Evolutionary conservation across 1,140 invertebrate genomes (phyloP).

Genomic region (Drosophila subobscura): DNA sequence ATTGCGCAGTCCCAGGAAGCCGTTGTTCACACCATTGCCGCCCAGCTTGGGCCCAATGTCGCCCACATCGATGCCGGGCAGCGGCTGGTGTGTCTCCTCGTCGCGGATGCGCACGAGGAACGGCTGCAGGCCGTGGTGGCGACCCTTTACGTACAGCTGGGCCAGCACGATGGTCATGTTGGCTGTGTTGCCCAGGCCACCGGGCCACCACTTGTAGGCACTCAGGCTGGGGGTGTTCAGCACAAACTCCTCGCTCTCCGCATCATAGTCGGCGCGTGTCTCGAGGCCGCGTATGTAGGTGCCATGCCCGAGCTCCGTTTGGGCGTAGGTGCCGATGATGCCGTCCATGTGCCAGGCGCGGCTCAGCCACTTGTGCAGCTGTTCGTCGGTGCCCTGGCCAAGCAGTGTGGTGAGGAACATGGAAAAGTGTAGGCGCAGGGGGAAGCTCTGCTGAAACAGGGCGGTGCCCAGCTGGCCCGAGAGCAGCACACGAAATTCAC

Average conservation of each 20-base stretch:
- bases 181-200: slow-evolving; percentile 95
- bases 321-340: slow-evolving; percentile 96
- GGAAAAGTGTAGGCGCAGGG: slow-evolving; percentile 91
- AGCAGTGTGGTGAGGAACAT: slow-evolving; percentile 97
- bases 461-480: slow-evolving; percentile 90
- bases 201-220: slow-evolving; percentile 92
- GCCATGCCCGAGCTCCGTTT: slow-evolving; percentile 97
- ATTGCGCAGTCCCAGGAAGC: slow-evolving; percentile 93
- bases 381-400: slow-evolving; percentile 92
- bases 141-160: slow-evolving; percentile 92
- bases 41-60: slow-evolving; percentile 97
- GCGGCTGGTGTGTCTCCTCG: slow-evolving; percentile 92
- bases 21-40: slow-evolving; percentile 95
- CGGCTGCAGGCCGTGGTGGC: slow-evolving; percentile 94
- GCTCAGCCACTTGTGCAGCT: slow-evolving; percentile 93
- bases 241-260: slow-evolving; percentile 92
- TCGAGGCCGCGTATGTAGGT: slow-evolving; percentile 96
- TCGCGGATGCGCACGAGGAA: slow-evolving; percentile 96
- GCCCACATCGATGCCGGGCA: slow-evolving; percentile 94
- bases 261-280: slow-evolving; percentile 95
- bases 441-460: slow-evolving; percentile 91
- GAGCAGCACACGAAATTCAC: slow-evolving; percentile 83
- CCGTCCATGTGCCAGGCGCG: slow-evolving; percentile 90
- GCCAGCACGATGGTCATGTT: slow-evolving; percentile 96
- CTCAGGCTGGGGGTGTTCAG: slow-evolving; percentile 94